These are phyloP conservation scores for Probaryconus sp. DNA, from an alignment of 1,140 invertebrate genomes.

Conservation along the genomic window DNA sequence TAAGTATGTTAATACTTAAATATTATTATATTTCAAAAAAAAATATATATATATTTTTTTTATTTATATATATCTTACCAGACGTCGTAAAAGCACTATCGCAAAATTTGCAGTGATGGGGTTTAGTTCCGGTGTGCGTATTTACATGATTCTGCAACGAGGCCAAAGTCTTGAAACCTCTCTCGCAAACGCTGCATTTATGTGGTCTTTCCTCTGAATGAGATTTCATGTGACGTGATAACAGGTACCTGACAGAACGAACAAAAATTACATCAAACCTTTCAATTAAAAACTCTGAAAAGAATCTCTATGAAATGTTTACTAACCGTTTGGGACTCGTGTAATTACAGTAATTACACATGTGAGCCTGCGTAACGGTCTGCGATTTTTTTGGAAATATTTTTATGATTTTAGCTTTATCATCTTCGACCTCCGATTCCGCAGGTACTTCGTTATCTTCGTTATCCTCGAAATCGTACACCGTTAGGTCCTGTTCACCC, in stretches of 20 bases:
- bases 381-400: constrained; percentile 85
- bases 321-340: constrained; percentile 88
- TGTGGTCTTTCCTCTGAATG: constrained; percentile 97
- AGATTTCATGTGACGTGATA: constrained; percentile 96
- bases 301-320: neutral
- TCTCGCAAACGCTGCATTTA: constrained; percentile 95
- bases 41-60: too few relatives aligned
- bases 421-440: constrained; percentile 85
- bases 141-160: constrained; percentile 97
- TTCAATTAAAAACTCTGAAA: constrained; percentile 9
- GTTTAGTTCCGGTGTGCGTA: constrained; percentile 97
- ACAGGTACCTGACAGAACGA: constrained; percentile 84
- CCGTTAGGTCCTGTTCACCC: constrained; percentile 81
- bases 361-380: constrained; percentile 84
- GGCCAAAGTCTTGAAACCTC: constrained; percentile 96
- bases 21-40: too few relatives aligned
- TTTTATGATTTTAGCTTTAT: constrained; percentile 84
- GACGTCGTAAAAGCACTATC: constrained; percentile 96
- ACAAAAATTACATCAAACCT: constrained; percentile 1
- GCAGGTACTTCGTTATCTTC: constrained; percentile 79
- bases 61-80: too few relatives aligned
- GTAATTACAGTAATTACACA: constrained; percentile 95
- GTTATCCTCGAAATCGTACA: constrained; percentile 84
- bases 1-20: too few relatives aligned
- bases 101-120: constrained; percentile 96